Evolutionary conservation across 2,113 vertebrate species (phyloP).

Genomic region (Merops nubicus): DNA sequence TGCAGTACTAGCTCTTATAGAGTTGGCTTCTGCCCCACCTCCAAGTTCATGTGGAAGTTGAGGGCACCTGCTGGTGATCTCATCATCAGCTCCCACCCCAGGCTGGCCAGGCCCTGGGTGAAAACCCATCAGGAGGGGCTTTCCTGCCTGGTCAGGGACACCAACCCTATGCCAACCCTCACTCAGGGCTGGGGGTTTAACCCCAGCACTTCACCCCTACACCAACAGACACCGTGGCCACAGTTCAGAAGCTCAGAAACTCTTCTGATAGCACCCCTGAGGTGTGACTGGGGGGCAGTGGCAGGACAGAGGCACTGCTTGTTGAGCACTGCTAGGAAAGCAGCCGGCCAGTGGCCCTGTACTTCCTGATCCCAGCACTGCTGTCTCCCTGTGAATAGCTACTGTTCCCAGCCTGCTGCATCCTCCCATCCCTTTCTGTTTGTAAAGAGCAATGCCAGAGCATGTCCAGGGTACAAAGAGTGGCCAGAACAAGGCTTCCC

Average conservation of each 20-base stretch:
- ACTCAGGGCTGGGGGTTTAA: no score
- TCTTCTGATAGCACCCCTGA: background rate
- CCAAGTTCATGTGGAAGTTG: no score
- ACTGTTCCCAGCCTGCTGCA: background rate
- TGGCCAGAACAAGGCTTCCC: slow-evolving; percentile 9
- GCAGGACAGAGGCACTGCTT: slow-evolving; percentile 7
- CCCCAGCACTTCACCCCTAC: no score
- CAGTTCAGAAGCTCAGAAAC: slow-evolving; percentile 10
- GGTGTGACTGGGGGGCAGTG: background rate
- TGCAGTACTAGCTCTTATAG: no score
- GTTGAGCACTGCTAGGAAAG: background rate
- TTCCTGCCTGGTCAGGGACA: no score
- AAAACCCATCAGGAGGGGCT: no score
- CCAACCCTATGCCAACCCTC: no score
- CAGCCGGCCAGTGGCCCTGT: background rate
- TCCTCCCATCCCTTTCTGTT: background rate
- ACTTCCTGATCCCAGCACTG: background rate
- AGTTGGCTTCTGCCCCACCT: no score
- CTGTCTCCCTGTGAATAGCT: slow-evolving; percentile 13
- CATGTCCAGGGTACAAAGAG: background rate
- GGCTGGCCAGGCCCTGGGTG: no score
- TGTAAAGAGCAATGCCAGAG: slow-evolving; percentile 15
- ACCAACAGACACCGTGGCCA: background rate
- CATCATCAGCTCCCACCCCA: no score
- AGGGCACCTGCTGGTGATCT: no score